Conservation (phyloP, 2,113 vertebrate species). For the Anarrhichthys ocellatus region DNA sequence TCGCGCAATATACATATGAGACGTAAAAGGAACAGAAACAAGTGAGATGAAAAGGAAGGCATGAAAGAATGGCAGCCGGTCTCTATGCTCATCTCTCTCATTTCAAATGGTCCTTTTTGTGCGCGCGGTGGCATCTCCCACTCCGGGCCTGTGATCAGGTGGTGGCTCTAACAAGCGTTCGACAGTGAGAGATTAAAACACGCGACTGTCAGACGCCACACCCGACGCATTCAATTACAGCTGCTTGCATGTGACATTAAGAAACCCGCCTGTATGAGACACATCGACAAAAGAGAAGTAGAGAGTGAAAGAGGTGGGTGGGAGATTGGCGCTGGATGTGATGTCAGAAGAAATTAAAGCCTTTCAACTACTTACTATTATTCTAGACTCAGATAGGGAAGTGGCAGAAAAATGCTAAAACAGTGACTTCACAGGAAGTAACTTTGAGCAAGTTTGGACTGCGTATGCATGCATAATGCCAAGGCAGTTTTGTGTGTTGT, state of each 20-base stretch:
- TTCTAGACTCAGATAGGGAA: constrained; percentile 40
- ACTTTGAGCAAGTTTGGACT: constrained; percentile 22
- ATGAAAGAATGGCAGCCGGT: constrained; percentile 50
- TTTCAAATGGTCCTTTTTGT: constrained; percentile 66
- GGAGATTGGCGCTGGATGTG: constrained; percentile 39
- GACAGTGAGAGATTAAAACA: constrained; percentile 71
- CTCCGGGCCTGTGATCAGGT: constrained; percentile 71
- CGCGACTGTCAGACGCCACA: constrained; percentile 66
- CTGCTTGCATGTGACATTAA: constrained; percentile 74
- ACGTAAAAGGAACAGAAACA: constrained; percentile 24
- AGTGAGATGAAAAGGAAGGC: constrained; percentile 42
- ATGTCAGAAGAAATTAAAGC: constrained; percentile 64
- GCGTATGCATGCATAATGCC: neutral
- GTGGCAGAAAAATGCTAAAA: constrained; percentile 12
- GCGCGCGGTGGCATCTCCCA: constrained; percentile 48
- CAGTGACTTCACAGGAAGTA: constrained; percentile 19
- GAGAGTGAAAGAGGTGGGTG: constrained; percentile 46
- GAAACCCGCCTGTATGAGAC: constrained; percentile 58
- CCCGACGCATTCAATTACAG: constrained; percentile 78
- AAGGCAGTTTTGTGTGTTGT: neutral
- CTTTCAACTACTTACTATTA: constrained; percentile 67
- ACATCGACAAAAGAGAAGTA: constrained; percentile 54
- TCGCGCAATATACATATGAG: constrained; percentile 8
- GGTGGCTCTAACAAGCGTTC: constrained; percentile 64
- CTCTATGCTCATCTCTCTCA: constrained; percentile 23